Base-by-base conservation (phyloP, 2,113 vertebrate species). In the Procavia capensis region DNA sequence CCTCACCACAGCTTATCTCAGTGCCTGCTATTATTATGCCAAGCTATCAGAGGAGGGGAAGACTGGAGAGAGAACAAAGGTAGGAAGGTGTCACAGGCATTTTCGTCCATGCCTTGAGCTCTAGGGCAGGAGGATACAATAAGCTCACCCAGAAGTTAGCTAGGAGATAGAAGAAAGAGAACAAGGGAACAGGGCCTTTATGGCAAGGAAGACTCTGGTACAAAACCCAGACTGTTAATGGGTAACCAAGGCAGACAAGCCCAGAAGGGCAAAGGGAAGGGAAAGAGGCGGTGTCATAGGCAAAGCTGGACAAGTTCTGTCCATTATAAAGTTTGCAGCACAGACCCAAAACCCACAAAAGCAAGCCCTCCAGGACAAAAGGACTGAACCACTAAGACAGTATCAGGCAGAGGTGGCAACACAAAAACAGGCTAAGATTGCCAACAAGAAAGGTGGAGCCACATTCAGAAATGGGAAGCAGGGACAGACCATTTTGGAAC, bases 31-130 rank as follows among this genome's bases (percentile, higher is more conserved):
- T 36, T 50, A 29, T 22, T 31, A 34, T 39, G 66, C 31, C 22
- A 9, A 16, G 14, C 61, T 93, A n/a, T 57, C 75, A 79, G 27
- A 50, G 43, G 36, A 94, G 54, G 13, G 31, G 14, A 31, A 63
- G 54, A 10, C 34, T 6, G n/a, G 78, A 81, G 24, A 45, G 43
- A 20, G 14, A 34, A 50, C 7, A 39, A 75, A 39, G 9, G 4
- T 0, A 4, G 41, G 24, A 31, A 6, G 6, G 14, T 2, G 1
- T 17, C 24, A 43, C 13, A 45, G 36, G 43, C 1, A 19, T 43
- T 9, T 34, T 72, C 45, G 78, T 45, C 9, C 70, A 45, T 3
- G 7, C 43, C 27, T 82, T 50, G 83, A 68, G 50, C 39, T 45
- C 50, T 54, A 85, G 45, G 68, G 3, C 34, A 20, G 4, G 41